Evolutionary conservation across 2,113 vertebrate species (phyloP).

Genomic region (Coryphaenoides rupestris): DNA sequence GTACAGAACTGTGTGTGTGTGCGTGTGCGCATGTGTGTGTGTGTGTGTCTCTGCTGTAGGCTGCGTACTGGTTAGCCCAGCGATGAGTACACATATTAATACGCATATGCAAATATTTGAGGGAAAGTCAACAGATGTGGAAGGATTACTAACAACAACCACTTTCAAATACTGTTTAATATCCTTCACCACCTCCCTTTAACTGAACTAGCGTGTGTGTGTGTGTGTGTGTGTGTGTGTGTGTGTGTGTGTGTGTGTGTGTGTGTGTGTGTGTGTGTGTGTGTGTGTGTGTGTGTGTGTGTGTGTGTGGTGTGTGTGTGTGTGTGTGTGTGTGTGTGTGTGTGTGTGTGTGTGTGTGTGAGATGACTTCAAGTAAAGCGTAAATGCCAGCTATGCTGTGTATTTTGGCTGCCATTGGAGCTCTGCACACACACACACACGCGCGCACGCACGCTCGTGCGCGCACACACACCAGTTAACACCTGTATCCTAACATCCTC

Average conservation of each 20-base stretch:
- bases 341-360: conserved; percentile 17
- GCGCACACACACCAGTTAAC: conserved; percentile 15
- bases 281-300: conserved; percentile 5
- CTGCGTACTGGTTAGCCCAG: too few relatives aligned
- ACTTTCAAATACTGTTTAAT: conserved; percentile 13
- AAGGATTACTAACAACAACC: neutral
- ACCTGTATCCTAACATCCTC: too few relatives aligned
- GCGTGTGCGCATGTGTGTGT: too few relatives aligned
- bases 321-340: neutral
- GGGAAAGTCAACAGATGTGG: too few relatives aligned
- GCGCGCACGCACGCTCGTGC: neutral
- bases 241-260: conserved; percentile 11
- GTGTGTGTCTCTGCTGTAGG: too few relatives aligned
- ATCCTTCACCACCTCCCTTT: conserved; percentile 38
- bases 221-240: conserved; percentile 5
- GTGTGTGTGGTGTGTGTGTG: conserved; percentile 16
- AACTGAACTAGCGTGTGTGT: too few relatives aligned
- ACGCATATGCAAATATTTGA: too few relatives aligned
- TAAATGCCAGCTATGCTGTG: conserved; percentile 56
- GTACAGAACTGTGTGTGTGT: too few relatives aligned
- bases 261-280: conserved; percentile 10
- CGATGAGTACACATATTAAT: too few relatives aligned
- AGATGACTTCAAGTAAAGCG: conserved; percentile 26
- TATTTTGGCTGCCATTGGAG: conserved; percentile 47
- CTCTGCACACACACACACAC: neutral